Conservation (phyloP, 2,888 invertebrate genomes). For the Dasypogon diadema region DNA sequence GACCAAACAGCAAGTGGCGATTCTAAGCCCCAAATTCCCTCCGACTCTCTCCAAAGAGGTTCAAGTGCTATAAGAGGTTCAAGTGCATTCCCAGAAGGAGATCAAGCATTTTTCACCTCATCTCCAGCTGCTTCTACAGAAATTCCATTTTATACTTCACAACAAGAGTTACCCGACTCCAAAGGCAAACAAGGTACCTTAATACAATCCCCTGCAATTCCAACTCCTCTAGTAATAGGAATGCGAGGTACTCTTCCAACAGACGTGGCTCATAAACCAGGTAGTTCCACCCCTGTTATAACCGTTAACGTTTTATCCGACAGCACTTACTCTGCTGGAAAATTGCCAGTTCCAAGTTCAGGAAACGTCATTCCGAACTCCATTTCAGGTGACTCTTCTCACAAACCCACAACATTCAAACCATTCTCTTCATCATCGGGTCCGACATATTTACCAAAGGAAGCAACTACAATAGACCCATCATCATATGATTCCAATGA, state of each 20-base stretch:
- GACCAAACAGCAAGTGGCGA: too few species aligned
- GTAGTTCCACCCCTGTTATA: neutral
- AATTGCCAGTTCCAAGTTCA: neutral
- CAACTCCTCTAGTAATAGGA: constrained; percentile 32
- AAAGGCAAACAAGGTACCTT: neutral
- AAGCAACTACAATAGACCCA: constrained; percentile 58
- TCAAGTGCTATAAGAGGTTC: too few species aligned
- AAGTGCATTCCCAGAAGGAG: too few species aligned
- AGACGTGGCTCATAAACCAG: constrained; percentile 5
- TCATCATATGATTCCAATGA: constrained; percentile 38
- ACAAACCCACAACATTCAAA: constrained; percentile 31
- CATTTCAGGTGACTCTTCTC: neutral
- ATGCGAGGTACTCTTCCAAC: constrained; percentile 25
- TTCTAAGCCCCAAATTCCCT: neutral
- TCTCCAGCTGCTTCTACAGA: too few species aligned
- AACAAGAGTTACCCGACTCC: too few species aligned
- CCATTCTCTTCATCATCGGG: constrained; percentile 1
- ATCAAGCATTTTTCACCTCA: too few species aligned
- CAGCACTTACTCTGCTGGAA: neutral
- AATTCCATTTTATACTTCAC: too few species aligned
- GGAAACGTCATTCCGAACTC: neutral
- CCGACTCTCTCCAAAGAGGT: too few species aligned
- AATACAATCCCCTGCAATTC: neutral
- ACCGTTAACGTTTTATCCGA: constrained; percentile 23
- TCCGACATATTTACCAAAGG: constrained; percentile 51